Base-by-base conservation (phyloP, 2,113 vertebrate genomes). In the Gadus chalcogrammus region DNA sequence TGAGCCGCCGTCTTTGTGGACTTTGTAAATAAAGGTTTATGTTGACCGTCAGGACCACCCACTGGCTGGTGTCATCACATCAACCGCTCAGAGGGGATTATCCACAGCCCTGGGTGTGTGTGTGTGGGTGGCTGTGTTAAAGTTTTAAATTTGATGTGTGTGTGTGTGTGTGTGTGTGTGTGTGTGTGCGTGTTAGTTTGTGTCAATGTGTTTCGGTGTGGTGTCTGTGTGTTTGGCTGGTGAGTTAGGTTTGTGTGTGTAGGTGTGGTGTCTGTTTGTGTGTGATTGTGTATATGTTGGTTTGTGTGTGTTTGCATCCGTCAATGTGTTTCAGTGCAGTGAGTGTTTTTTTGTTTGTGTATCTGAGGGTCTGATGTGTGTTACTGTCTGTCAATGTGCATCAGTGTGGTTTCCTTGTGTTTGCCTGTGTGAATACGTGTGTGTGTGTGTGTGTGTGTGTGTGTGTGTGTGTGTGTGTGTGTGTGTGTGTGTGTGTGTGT, bases 51-150 rank as follows among this genome's bases (percentile, higher is more conserved):
- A 20, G 20, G n/a, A 61, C 59, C 59, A 61, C 59, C 59, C 59
- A 61, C n/a, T 18, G 59, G 59, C 59, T 61, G n/a, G 20, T 61
- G 59, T 61, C 59, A 61, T 61, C n/a, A 60, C 58, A 60, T 17
- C 20, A 24, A 22, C 18, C 18, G 58, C 20, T 61, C n/a, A 61
- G 59, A 61, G 12, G 59, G 59, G 59, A 61, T 61, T 61, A 20
- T 61, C 59, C 18, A 20, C 11, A 11, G n/a, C 59, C 61, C 60
- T 22, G 3, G 24, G 2, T 5, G 61, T 15, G 61, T 27, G 22
- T 13, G 61, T 27, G 61, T 24, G 55, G 11, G 55, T 58, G 55
- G 11, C 1, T 58, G 55, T 58, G 2, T 58, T 31, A 31, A 31
- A 3, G 4, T 31, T 1, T 4, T 1, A 3, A 31, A 31, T 31